Percentiles rank a stretch among this genome's conserved stretches.
Conservation (phyloP, 2,797 vertebrate species). For the Loris lydekkerianus region DNA sequence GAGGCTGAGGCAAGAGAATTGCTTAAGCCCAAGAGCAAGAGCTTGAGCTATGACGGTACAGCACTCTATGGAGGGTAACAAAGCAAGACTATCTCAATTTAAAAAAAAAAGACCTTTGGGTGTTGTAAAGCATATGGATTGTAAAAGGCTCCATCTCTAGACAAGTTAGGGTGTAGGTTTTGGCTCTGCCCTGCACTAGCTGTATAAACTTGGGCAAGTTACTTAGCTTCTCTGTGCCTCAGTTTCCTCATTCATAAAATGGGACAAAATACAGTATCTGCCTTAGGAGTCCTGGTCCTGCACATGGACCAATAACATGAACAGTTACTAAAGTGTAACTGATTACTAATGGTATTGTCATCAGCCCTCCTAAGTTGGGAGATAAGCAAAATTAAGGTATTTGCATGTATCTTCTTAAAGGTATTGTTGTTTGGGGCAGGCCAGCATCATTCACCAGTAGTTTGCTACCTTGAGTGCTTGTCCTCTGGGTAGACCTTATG, state of each 20-base stretch:
- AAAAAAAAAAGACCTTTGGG: neutral
- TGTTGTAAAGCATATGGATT: neutral
- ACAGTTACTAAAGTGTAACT: neutral
- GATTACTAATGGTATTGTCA: neutral
- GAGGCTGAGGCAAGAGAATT: no score
- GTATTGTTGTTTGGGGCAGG: neutral
- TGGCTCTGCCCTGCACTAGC: neutral
- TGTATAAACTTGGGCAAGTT: neutral
- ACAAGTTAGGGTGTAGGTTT: neutral
- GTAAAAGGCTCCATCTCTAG: neutral
- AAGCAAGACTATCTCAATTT: no score
- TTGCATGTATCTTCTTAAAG: neutral
- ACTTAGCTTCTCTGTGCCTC: neutral
- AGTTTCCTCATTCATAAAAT: neutral
- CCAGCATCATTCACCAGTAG: neutral
- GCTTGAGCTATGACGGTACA: no score
- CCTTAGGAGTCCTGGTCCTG: neutral
- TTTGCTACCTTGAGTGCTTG: neutral
- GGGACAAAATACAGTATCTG: neutral
- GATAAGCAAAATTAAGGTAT: neutral
- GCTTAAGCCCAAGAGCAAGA: no score
- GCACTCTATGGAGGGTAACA: no score
- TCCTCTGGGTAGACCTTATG: neutral
- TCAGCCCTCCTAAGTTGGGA: neutral
- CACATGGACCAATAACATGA: neutral